These are phyloP conservation scores for Beris chalybata DNA, from an alignment of 2,888 invertebrate genomes.

Conservation along the genomic window DNA sequence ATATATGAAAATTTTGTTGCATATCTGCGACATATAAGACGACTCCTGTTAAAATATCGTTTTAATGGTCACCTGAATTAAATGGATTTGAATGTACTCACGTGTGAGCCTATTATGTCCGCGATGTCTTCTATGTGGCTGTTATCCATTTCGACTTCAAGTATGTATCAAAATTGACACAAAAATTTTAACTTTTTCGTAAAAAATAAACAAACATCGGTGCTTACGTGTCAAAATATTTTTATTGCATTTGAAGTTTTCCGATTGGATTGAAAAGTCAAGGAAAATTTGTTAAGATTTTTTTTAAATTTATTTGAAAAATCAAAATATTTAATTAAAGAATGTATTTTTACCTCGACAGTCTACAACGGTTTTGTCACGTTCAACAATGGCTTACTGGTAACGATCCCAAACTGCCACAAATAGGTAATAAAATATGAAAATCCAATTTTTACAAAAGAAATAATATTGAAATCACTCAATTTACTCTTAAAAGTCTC, in stretches of 20 bases:
- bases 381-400: no score
- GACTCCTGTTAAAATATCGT: slow-evolving; percentile 20
- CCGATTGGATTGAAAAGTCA: no score
- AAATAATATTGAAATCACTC: no score
- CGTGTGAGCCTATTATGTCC: slow-evolving; percentile 10
- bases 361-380: no score
- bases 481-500: no score
- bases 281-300: no score
- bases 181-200: slow-evolving; percentile 19
- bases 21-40: slow-evolving; percentile 34
- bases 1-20: slow-evolving; percentile 33
- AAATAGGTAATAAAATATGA: no score
- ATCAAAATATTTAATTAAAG: no score
- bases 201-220: slow-evolving; percentile 19
- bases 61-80: background rate
- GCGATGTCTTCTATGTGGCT: slow-evolving; percentile 9
- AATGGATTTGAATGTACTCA: background rate
- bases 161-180: slow-evolving; percentile 17
- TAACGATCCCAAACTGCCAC: no score
- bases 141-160: slow-evolving; percentile 11
- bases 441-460: no score
- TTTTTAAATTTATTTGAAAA: no score
- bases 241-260: background rate
- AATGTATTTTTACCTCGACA: no score
- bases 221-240: slow-evolving; percentile 6